Percentiles rank a stretch among this genome's conserved stretches.
Conservation (phyloP, 2,113 vertebrate species). For the Gasterosteus aculeatus region DNA sequence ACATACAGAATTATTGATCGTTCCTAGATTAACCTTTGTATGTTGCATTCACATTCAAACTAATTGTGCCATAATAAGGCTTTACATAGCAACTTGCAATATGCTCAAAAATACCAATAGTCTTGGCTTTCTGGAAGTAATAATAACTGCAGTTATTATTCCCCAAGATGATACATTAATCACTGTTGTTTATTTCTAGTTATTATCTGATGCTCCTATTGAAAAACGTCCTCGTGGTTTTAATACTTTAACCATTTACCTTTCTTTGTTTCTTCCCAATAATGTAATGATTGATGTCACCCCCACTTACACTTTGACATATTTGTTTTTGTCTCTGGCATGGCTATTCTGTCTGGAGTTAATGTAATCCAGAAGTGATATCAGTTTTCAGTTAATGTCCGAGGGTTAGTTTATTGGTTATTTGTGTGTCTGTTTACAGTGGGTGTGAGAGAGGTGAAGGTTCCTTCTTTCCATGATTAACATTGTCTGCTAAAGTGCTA, state of each 20-base stretch:
- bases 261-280: constrained; percentile 28
- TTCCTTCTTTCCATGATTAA: constrained; percentile 47
- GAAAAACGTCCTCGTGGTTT: constrained; percentile 33
- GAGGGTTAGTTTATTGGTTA: constrained; percentile 30
- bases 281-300: constrained; percentile 35
- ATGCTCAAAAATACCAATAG: constrained; percentile 27
- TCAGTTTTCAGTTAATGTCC: constrained; percentile 38
- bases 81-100: constrained; percentile 29
- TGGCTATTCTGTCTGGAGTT: constrained; percentile 9
- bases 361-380: constrained; percentile 18
- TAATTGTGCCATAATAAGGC: constrained; percentile 51
- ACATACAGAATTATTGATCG: constrained; percentile 9
- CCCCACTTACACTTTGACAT: constrained; percentile 22
- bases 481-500: constrained; percentile 55
- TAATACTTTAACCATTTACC: constrained; percentile 33
- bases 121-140: constrained; percentile 25
- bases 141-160: constrained; percentile 13
- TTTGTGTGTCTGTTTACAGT: constrained; percentile 54
- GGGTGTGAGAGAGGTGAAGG: constrained; percentile 23
- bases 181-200: constrained; percentile 31
- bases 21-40: constrained; percentile 37
- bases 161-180: constrained; percentile 3
- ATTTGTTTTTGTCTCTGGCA: constrained; percentile 22
- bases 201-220: constrained; percentile 32
- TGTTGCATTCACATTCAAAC: constrained; percentile 42